phyloP scores from a whole-genome alignment of 2,113 vertebrate species.

The Thomomys bottae region DNA sequence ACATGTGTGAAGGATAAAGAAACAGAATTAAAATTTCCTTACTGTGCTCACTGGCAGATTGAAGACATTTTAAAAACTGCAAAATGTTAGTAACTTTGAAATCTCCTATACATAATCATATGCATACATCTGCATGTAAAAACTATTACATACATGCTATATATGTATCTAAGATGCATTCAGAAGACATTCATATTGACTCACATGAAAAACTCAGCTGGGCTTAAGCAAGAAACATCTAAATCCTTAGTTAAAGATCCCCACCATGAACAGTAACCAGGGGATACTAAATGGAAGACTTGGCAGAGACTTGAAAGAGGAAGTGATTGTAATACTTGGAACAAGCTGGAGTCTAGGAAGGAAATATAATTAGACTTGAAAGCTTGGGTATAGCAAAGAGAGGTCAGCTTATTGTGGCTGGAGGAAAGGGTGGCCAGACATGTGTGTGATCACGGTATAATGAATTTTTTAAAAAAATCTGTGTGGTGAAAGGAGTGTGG shows the following conservation, averaged over 20 bases:
- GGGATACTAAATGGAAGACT: background rate
- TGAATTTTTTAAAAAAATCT: background rate
- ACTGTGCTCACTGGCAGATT: background rate
- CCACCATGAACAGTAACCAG: background rate
- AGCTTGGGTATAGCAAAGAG: background rate
- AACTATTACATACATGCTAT: background rate
- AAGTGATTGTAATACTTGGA: slow-evolving; percentile 49
- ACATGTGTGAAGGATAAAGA: slow-evolving; percentile 10
- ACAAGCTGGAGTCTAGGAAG: slow-evolving; percentile 6
- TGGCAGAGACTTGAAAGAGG: slow-evolving; percentile 19
- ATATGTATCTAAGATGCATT: background rate
- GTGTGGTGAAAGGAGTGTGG: background rate
- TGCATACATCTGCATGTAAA: background rate
- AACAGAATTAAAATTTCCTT: background rate
- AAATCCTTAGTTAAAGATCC: background rate
- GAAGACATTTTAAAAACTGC: background rate
- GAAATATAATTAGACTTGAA: slow-evolving; percentile 48
- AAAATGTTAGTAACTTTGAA: background rate
- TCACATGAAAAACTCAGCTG: background rate
- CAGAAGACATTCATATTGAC: background rate
- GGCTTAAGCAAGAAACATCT: background rate
- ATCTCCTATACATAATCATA: background rate
- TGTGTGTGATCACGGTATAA: background rate
- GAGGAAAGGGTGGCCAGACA: background rate
- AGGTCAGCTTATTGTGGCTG: background rate